Conservation (phyloP, 53 echinoderm and acorn worm genomes). For the Pentamera pediparva region DNA sequence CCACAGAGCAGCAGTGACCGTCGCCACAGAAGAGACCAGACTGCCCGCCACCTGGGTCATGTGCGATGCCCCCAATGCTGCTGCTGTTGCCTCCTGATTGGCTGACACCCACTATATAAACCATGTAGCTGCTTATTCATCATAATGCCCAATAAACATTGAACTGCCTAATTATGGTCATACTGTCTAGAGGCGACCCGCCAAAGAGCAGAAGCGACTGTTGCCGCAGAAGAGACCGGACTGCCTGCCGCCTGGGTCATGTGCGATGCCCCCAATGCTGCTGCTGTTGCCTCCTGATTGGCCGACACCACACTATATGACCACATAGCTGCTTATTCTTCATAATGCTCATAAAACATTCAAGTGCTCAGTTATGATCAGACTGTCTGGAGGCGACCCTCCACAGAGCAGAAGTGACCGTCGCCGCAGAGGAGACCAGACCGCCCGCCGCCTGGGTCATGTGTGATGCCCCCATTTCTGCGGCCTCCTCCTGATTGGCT, state of each 20-base stretch:
- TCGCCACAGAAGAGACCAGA: no score
- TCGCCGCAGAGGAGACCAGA: slow-evolving; percentile 90
- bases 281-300: slow-evolving; percentile 46
- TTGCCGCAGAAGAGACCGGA: slow-evolving; percentile 90
- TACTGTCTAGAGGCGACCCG: slow-evolving; percentile 80
- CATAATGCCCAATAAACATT: no score
- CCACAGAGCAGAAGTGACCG: slow-evolving; percentile 86
- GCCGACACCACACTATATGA: no score
- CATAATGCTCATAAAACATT: no score
- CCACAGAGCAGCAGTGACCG: no score
- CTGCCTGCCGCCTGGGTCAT: slow-evolving; percentile 56
- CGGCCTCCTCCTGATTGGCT: slow-evolving; percentile 46
- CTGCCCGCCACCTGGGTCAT: no score
- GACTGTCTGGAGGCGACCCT: slow-evolving; percentile 80
- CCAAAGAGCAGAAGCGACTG: slow-evolving; percentile 86
- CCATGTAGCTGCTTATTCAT: no score
- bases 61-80: no score
- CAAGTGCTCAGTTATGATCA: slow-evolving; percentile 56
- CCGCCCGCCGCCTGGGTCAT: slow-evolving; percentile 57
- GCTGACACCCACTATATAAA: no score
- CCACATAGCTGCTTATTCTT: no score
- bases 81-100: no score
- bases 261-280: slow-evolving; percentile 41
- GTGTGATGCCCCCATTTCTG: slow-evolving; percentile 47
- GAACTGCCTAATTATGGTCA: slow-evolving; percentile 56